These are phyloP conservation scores for Acleris sparsana DNA, from an alignment of 2,888 invertebrate species.

Conservation along the genomic window DNA sequence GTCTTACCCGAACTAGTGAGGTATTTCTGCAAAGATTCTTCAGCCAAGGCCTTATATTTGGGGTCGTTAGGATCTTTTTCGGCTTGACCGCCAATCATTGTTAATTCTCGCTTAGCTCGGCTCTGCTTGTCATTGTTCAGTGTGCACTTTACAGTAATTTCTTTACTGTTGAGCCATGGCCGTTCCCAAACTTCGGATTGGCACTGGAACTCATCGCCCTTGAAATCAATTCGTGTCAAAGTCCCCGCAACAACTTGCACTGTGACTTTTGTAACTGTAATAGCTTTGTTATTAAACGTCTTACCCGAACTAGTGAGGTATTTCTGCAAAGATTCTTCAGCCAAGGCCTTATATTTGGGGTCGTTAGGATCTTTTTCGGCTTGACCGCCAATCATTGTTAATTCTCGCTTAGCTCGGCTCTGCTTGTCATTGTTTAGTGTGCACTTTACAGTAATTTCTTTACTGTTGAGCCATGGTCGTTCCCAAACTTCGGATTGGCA, in stretches of 20 bases:
- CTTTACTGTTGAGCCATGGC: conserved; percentile 39
- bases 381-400: conserved; percentile 38
- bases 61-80: conserved; percentile 45
- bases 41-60: conserved; percentile 41
- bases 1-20: conserved; percentile 34
- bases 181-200: conserved; percentile 43
- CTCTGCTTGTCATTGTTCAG: conserved; percentile 2
- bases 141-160: conserved; percentile 44
- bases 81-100: conserved; percentile 23
- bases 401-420: conserved; percentile 34
- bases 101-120: conserved; percentile 3
- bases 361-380: conserved; percentile 41
- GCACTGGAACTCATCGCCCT: conserved; percentile 55
- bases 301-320: conserved; percentile 38
- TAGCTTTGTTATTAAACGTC: conserved; percentile 42
- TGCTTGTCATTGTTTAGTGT: conserved; percentile 29
- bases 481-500: conserved; percentile 43
- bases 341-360: conserved; percentile 41
- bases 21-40: conserved; percentile 49
- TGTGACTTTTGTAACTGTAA: conserved; percentile 59
- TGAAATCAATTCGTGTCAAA: conserved; percentile 67
- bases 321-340: conserved; percentile 45
- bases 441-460: conserved; percentile 6
- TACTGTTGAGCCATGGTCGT: conserved; percentile 38
- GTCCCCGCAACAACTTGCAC: conserved; percentile 74